Conservation (phyloP, 2,888 invertebrate species). For the Agrochola lota region DNA sequence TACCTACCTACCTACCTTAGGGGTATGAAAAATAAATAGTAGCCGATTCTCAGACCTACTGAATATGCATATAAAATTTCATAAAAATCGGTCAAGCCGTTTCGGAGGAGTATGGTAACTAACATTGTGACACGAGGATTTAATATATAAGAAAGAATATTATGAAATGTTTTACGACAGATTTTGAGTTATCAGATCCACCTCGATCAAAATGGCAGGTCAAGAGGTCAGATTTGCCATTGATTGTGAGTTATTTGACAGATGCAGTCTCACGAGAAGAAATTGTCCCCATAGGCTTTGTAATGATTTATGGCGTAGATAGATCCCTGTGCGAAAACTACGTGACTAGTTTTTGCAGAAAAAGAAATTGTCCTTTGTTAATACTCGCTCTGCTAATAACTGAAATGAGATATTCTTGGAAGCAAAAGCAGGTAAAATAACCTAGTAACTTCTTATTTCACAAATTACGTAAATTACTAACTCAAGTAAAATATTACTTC, state of each 20-base stretch:
- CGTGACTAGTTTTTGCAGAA: conserved; percentile 8
- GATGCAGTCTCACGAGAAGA: conserved; percentile 23
- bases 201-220: conserved; percentile 20
- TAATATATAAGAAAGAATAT: too few relatives aligned
- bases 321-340: conserved; percentile 11
- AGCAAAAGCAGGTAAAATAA: neutral
- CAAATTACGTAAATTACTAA: conserved; percentile 18
- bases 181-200: conserved; percentile 1
- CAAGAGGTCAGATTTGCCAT: conserved; percentile 29
- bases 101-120: too few relatives aligned
- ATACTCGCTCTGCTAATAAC: conserved; percentile 12
- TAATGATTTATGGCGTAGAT: conserved; percentile 24
- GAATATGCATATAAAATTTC: too few relatives aligned
- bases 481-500: conserved; percentile 23
- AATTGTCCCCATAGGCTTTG: conserved; percentile 26
- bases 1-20: too few relatives aligned
- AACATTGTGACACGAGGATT: too few relatives aligned
- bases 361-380: neutral
- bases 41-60: too few relatives aligned
- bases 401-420: conserved; percentile 10
- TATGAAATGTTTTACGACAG: neutral
- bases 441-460: conserved; percentile 11
- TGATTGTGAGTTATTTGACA: conserved; percentile 52
- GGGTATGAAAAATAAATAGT: too few relatives aligned
- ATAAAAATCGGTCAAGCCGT: too few relatives aligned